phyloP scores from a whole-genome alignment of 2,888 invertebrate genomes.

The Ptychoptera contaminata region DNA sequence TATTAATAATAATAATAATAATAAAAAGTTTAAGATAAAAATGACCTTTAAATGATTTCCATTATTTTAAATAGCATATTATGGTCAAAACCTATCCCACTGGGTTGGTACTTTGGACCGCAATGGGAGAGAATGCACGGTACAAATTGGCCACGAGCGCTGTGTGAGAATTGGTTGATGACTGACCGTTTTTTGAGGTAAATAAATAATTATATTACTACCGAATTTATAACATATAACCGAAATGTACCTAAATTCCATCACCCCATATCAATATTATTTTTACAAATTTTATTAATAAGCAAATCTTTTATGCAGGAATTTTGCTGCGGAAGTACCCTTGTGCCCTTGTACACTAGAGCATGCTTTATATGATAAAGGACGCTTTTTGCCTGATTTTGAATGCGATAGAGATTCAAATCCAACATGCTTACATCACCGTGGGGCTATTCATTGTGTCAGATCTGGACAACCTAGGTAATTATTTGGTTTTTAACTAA shows the following conservation, averaged over 20 bases:
- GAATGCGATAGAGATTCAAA: slow-evolving; percentile 86
- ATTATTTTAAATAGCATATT: slow-evolving; percentile 36
- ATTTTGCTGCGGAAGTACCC: slow-evolving; percentile 68
- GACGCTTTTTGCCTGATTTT: slow-evolving; percentile 78
- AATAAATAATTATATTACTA: slow-evolving; percentile 20
- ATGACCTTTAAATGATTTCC: background rate
- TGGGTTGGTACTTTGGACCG: slow-evolving; percentile 82
- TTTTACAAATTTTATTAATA: slow-evolving; percentile 5
- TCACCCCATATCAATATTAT: background rate
- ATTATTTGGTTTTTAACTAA: slow-evolving; percentile 19
- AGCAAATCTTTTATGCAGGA: slow-evolving; percentile 33
- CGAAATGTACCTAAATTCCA: background rate
- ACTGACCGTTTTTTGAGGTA: slow-evolving; percentile 54
- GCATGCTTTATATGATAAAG: slow-evolving; percentile 84
- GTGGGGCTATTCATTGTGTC: slow-evolving; percentile 84
- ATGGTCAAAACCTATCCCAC: slow-evolving; percentile 84
- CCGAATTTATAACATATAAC: too few relatives aligned
- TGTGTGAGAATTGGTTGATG: slow-evolving; percentile 85
- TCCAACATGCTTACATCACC: slow-evolving; percentile 73
- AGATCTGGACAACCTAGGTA: slow-evolving; percentile 81
- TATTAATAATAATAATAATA: background rate
- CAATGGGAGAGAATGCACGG: slow-evolving; percentile 80
- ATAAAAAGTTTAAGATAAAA: background rate
- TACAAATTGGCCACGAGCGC: slow-evolving; percentile 58
- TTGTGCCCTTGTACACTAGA: slow-evolving; percentile 84